A percentile compares a stretch with the other conserved stretches of the same genome.
Evolutionary conservation across 2,113 vertebrate genomes (phyloP).

Genomic region (Melanostigma gelatinosum): DNA sequence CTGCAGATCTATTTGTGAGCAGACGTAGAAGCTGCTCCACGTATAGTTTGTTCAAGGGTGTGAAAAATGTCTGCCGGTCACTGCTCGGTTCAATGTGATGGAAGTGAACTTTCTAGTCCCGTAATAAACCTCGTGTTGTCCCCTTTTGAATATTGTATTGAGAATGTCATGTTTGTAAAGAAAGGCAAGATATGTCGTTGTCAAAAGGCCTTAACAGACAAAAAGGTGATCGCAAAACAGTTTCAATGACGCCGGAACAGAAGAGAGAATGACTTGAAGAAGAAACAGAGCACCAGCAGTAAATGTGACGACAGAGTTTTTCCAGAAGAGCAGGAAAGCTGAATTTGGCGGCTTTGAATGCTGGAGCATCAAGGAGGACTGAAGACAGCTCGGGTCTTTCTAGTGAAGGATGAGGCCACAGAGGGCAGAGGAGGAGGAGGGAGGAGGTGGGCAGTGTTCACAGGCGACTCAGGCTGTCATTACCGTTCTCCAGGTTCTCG

Average conservation of each 20-base stretch:
- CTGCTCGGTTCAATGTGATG: conserved; percentile 11
- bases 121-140: conserved; percentile 1
- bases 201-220: conserved; percentile 41
- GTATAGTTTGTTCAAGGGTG: conserved; percentile 4
- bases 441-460: conserved; percentile 54
- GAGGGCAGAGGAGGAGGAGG: conserved; percentile 1
- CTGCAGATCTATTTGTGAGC: conserved; percentile 38
- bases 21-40: conserved; percentile 40
- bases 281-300: conserved; percentile 10
- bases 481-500: conserved; percentile 95
- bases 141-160: background rate
- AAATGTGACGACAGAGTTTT: conserved; percentile 45
- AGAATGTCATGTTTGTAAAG: conserved; percentile 17
- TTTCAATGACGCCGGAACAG: conserved; percentile 43
- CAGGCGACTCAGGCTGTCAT: conserved; percentile 71
- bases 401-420: conserved; percentile 47
- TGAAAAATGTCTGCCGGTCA: conserved; percentile 18
- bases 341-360: conserved; percentile 46
- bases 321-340: conserved; percentile 47
- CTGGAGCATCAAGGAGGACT: conserved; percentile 44
- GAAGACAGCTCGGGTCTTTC: conserved; percentile 46
- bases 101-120: background rate
- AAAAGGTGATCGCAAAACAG: conserved; percentile 30
- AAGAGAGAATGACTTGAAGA: conserved; percentile 26
- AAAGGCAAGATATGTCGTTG: conserved; percentile 15